A percentile compares a stretch with the other conserved stretches of the same genome.
Conservation (phyloP, 2,888 invertebrate genomes). For the Acanthosoma haemorrhoidale region DNA sequence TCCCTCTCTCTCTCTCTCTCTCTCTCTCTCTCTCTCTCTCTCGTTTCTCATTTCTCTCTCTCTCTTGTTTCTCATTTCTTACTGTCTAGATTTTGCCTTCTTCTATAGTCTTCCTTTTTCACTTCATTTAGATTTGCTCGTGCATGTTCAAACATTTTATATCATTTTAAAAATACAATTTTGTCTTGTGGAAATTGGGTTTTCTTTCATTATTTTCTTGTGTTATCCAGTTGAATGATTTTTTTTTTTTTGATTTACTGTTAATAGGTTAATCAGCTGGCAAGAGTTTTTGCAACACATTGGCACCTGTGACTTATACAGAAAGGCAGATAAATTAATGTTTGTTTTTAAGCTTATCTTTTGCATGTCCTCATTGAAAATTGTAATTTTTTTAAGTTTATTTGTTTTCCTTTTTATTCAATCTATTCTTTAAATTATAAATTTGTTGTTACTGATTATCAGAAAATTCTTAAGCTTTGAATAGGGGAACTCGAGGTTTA, state of each 20-base stretch:
- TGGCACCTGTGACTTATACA: slow-evolving; percentile 11
- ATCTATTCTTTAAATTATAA: too few relatives aligned
- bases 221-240: neutral
- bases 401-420: neutral
- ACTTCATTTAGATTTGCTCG: too few relatives aligned
- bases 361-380: neutral
- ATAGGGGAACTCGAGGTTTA: too few relatives aligned
- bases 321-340: slow-evolving; percentile 14
- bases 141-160: too few relatives aligned
- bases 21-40: neutral
- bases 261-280: slow-evolving; percentile 13
- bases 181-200: too few relatives aligned
- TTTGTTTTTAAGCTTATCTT: neutral
- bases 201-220: too few relatives aligned
- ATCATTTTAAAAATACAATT: too few relatives aligned
- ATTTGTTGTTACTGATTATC: too few relatives aligned
- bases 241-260: slow-evolving; percentile 13
- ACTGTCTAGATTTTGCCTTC: too few relatives aligned
- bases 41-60: neutral
- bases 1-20: neutral
- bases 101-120: too few relatives aligned
- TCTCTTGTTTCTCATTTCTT: neutral
- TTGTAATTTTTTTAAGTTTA: neutral
- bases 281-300: neutral
- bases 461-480: too few relatives aligned